Percentiles rank a stretch among this genome's conserved stretches.
Conservation (phyloP, 2,113 vertebrate species). For the Osmerus eperlanus region DNA sequence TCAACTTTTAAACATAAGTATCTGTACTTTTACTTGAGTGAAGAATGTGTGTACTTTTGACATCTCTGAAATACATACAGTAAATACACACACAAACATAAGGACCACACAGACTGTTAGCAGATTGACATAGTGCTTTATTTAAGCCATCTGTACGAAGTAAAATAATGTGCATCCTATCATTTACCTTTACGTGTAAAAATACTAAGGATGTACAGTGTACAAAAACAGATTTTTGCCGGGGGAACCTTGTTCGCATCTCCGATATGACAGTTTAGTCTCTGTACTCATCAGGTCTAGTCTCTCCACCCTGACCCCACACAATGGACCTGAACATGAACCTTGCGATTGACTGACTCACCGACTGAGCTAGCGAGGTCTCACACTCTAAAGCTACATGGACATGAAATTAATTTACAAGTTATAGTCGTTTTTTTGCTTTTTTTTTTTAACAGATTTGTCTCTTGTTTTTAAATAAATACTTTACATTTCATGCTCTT, state of each 20-base stretch:
- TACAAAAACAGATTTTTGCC: conserved; percentile 92
- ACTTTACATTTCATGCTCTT: conserved; percentile 96
- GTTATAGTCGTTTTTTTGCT: conserved; percentile 64
- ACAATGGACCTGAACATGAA: conserved; percentile 78
- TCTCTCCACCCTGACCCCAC: conserved; percentile 79
- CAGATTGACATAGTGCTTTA: conserved; percentile 98
- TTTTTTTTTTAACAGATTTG: conserved; percentile 65
- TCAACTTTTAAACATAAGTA: too few species aligned
- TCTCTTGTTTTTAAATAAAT: conserved; percentile 92
- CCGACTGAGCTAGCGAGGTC: conserved; percentile 81
- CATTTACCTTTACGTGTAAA: conserved; percentile 92
- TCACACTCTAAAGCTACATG: conserved; percentile 90
- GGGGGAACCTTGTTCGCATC: conserved; percentile 83
- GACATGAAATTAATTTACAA: conserved; percentile 82
- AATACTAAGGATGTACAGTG: conserved; percentile 98
- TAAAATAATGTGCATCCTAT: conserved; percentile 95
- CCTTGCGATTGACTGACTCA: conserved; percentile 56
- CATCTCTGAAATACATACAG: neutral
- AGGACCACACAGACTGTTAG: conserved; percentile 63
- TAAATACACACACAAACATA: neutral
- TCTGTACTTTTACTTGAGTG: too few species aligned
- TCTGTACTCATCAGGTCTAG: conserved; percentile 53
- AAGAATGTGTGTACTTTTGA: too few species aligned
- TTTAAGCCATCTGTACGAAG: conserved; percentile 96
- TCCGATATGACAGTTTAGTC: conserved; percentile 69